Percentiles rank a stretch among this genome's conserved stretches.
These are phyloP conservation scores for Eumeta japonica DNA, from an alignment of 1,140 invertebrate species.

Conservation along the genomic window DNA sequence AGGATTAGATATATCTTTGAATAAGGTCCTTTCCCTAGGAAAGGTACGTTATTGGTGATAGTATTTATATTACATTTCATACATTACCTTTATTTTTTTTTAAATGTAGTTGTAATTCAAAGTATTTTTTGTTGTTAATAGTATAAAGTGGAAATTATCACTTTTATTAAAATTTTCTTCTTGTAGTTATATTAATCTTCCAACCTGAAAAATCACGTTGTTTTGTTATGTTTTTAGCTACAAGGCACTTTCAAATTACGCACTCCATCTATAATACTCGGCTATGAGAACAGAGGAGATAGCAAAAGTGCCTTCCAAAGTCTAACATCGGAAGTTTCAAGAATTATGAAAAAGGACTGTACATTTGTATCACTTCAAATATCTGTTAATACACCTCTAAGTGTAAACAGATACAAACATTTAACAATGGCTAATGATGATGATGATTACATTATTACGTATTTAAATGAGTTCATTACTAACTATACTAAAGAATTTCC, in stretches of 20 bases:
- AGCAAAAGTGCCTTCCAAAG: constrained; percentile 18
- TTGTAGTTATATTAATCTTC: too few relatives aligned
- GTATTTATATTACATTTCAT: constrained; percentile 9
- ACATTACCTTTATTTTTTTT: neutral
- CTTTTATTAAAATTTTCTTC: too few relatives aligned
- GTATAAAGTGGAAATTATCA: neutral
- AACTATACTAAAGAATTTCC: constrained; percentile 41
- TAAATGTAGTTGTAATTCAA: constrained; percentile 4
- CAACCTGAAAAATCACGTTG: too few relatives aligned
- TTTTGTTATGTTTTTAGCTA: constrained; percentile 25
- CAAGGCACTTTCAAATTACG: constrained; percentile 36
- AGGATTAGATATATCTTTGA: constrained; percentile 26
- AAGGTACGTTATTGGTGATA: too few relatives aligned
- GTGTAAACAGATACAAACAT: constrained; percentile 25
- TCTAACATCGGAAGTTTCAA: constrained; percentile 27
- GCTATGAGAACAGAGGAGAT: constrained; percentile 27
- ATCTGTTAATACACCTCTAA: constrained; percentile 15
- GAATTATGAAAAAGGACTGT: constrained; percentile 30
- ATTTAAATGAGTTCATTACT: constrained; percentile 36
- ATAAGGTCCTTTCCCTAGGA: constrained; percentile 29
- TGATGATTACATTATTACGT: constrained; percentile 30
- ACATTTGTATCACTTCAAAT: constrained; percentile 33
- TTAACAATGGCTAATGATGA: constrained; percentile 22
- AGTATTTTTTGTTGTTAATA: too few relatives aligned
- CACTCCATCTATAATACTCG: constrained; percentile 33